These are phyloP conservation scores for Tragelaphus buxtoni DNA, from an alignment of 2,113 vertebrate species.

Conservation along the genomic window DNA sequence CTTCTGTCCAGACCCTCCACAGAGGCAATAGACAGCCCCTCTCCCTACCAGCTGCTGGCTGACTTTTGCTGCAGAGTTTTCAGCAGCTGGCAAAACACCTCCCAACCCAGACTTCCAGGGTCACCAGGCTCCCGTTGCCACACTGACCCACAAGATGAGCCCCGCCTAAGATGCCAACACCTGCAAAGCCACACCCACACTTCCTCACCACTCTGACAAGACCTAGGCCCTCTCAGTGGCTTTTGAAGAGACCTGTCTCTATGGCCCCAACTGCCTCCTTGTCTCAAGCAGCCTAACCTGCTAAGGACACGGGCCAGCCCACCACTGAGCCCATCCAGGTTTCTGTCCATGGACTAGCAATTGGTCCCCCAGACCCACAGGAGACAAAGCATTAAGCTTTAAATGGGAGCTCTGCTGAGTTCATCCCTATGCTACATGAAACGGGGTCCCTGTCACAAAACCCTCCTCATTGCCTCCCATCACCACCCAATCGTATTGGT, in stretches of 20 bases:
- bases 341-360: constrained; percentile 3
- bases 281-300: background rate
- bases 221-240: background rate
- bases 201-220: background rate
- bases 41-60: background rate
- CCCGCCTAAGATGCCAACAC: background rate
- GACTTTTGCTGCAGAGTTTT: background rate
- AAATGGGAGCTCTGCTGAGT: constrained; percentile 2
- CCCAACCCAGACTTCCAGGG: background rate
- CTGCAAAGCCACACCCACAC: background rate
- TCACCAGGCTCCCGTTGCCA: background rate
- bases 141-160: background rate
- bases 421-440: constrained; percentile 32
- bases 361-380: background rate
- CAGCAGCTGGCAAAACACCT: background rate
- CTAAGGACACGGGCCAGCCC: background rate
- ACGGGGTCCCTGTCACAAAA: constrained; percentile 1
- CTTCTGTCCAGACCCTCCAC: background rate
- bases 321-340: background rate
- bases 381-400: background rate
- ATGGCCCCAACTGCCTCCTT: background rate
- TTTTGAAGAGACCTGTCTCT: background rate
- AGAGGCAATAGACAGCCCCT: background rate
- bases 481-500: background rate
- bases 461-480: constrained; percentile 31